Evolutionary conservation across 2,888 invertebrate species (phyloP).

Genomic region (Epistrophe grossulariae): DNA sequence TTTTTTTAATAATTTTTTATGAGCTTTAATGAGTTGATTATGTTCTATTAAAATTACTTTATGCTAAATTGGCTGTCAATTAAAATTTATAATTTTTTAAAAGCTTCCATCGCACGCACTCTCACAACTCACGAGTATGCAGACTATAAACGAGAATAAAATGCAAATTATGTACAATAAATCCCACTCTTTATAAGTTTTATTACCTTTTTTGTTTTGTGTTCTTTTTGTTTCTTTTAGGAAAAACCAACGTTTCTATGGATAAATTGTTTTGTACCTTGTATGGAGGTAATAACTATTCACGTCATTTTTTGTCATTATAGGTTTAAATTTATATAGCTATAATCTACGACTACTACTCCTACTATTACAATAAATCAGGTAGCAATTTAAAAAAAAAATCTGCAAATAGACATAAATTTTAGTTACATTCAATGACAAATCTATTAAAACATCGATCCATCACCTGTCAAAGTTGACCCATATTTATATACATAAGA

Average conservation of each 20-base stretch:
- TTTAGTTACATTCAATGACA: no score
- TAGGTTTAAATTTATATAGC: no score
- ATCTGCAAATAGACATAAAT: no score
- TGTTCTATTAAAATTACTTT: slow-evolving; percentile 40
- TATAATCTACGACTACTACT: no score
- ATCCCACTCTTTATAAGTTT: slow-evolving; percentile 13
- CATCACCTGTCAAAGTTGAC: no score
- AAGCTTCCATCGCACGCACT: slow-evolving; percentile 4
- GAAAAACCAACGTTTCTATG: background rate
- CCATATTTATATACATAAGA: no score
- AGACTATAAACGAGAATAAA: background rate
- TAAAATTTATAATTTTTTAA: slow-evolving; percentile 22
- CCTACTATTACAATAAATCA: no score
- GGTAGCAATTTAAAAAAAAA: no score
- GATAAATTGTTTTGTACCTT: no score
- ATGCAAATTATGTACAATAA: slow-evolving; percentile 20
- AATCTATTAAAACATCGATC: no score
- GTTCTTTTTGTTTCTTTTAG: background rate
- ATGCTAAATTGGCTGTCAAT: slow-evolving; percentile 51
- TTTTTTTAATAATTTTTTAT: slow-evolving; percentile 42
- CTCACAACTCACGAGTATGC: background rate
- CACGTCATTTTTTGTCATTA: no score
- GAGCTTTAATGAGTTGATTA: slow-evolving; percentile 39
- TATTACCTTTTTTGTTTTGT: background rate
- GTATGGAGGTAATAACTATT: no score